Evolutionary conservation across 1,140 invertebrate species (phyloP), one percentile per base, ranked within the genome.

Genomic region (Drosophila repletoides): DNA sequence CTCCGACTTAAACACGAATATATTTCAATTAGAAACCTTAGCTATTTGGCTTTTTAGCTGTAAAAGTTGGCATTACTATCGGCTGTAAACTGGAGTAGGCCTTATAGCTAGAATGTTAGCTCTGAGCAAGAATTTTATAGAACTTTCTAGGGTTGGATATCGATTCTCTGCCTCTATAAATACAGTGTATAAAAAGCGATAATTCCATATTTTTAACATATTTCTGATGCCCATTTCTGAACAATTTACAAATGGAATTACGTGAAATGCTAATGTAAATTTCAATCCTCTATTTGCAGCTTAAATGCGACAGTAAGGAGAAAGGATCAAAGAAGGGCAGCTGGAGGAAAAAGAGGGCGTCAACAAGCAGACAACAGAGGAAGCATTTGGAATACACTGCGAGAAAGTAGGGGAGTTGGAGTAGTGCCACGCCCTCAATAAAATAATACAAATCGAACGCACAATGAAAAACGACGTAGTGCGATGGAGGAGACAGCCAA

Each of bases 401-500:
- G 19, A 17, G 9, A 38, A 49, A 38, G 19, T 22, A 28, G 10
- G 10, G 10, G 12, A 43, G 24, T n/a, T 7, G 2, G 10, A 33
- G 22, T 33, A 59, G 34, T 40, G 66, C 53, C 31, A 58, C 56
- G 58, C 38, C 59, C 19, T 26, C 31, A 28, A 36, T 58, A 66
- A 46, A 69, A 49, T 56, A 68, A 49, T 24, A 65, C 55, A 65
- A 76, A 86, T 77, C 65, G 56, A 61, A 84, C 84, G 80, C 93
- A 46, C 81, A 88, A 89, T 89, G 88, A 87, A 88, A 86, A 89
- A 89, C 88, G 88, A 89, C 83, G 88, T 89, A 56, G 88, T 89
- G 63, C 88, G 88, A 88, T 89, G 88, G 88, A 87, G 72, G 48
- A 64, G 75, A 38, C 69, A 84, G 65, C 71, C 63, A 72, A 80